Base-by-base conservation (phyloP, 30 jellyfish, hydroid and myxozoan species). In the Calvadosia cruxmelitensis region DNA sequence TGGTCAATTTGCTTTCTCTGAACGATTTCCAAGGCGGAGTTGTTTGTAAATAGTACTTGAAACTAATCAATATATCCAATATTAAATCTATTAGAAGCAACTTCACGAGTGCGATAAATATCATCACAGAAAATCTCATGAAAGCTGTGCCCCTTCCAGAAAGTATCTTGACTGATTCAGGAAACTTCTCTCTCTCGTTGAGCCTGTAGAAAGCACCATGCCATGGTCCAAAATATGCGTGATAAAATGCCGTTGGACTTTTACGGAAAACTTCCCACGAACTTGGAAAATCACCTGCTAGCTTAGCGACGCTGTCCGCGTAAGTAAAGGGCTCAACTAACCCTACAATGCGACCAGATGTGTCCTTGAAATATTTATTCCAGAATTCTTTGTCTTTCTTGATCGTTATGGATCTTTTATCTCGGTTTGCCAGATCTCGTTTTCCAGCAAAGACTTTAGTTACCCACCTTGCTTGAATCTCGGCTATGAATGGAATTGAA, bases 321-420 rank as follows among this genome's bases (percentile, higher is more conserved):
- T 85, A 85, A 31, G 95, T 78, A 74, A 78, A 85, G 27, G 90
- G 93, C 63, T 85, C 95, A 23, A 85, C 95, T n/a, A 85, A 71
- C 1, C 93, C 78, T 33, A 67, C 78, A 16, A 85, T 50, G 27
- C 95, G 53, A 5, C 63, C 84, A 1, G 93, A 85, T 13, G 95
- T 85, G 48, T 53, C 25, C 29, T 85, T 29, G 53, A 85, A 85
- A 81, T 85, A 77, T 23, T 78, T 70, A n/a, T 72, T 24, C 95
- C 95, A 85, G 68, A 77, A 85, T 2, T 2, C 1, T 25, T 68
- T 65, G 67, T 85, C 95, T 3, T 61, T 66, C 63, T 50, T 62
- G 0, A 85, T 72, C 10, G 71, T 77, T 29, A 35, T 27, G 10
- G 24, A n/a, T 27, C 93, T 52, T 25, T 73, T 80, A 7, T 28